These are phyloP conservation scores for Volucella zonaria DNA, from an alignment of 2,888 invertebrate genomes.

Conservation along the genomic window DNA sequence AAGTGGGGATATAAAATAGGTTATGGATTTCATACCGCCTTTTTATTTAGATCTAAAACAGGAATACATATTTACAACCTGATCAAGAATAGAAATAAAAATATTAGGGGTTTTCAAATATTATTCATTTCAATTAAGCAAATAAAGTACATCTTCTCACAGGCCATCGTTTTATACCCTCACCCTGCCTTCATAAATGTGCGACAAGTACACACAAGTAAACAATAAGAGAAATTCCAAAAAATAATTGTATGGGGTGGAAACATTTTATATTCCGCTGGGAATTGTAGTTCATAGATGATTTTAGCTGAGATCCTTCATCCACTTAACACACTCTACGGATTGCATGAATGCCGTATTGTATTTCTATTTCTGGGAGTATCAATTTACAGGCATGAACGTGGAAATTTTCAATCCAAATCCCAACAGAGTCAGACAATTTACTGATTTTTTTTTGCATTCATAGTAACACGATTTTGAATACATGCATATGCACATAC, in stretches of 20 bases:
- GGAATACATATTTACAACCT: background rate
- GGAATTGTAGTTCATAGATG: slow-evolving; percentile 65
- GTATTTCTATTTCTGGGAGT: slow-evolving; percentile 58
- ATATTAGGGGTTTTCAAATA: no score
- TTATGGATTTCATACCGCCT: no score
- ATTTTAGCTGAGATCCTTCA: slow-evolving; percentile 61
- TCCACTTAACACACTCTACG: slow-evolving; percentile 63
- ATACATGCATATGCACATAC: background rate
- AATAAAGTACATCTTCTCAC: background rate
- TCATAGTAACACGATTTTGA: slow-evolving; percentile 6
- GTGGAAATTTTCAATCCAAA: slow-evolving; percentile 66
- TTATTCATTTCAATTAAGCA: background rate
- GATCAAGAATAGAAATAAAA: no score
- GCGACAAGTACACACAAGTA: slow-evolving; percentile 36
- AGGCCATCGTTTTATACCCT: slow-evolving; percentile 13
- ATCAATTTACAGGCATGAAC: slow-evolving; percentile 63
- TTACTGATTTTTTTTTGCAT: slow-evolving; percentile 58
- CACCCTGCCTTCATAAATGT: slow-evolving; percentile 1
- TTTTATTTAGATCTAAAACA: no score
- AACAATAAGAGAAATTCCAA: slow-evolving; percentile 61
- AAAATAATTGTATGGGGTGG: slow-evolving; percentile 58
- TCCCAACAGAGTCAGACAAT: slow-evolving; percentile 61
- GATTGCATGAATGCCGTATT: slow-evolving; percentile 48
- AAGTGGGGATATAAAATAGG: no score
- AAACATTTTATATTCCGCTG: slow-evolving; percentile 60